Percentiles rank a stretch among this genome's conserved stretches.
These are phyloP conservation scores for Stictonetta naevosa DNA, from an alignment of 2,113 vertebrate genomes.

Conservation along the genomic window DNA sequence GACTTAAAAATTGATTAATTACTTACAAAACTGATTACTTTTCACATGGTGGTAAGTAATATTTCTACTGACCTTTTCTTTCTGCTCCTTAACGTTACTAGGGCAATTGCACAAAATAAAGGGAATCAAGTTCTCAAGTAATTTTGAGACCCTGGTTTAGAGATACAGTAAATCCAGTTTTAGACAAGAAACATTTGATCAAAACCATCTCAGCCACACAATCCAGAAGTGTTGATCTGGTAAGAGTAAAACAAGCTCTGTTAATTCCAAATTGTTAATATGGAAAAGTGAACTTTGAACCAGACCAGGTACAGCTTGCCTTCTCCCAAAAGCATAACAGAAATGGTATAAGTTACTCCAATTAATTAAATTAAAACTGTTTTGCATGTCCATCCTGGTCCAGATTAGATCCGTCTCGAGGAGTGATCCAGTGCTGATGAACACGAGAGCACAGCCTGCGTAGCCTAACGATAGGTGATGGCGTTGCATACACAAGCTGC, in stretches of 20 bases:
- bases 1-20: neutral
- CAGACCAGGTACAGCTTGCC: neutral
- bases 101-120: neutral
- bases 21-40: neutral
- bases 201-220: neutral
- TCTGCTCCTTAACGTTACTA: neutral
- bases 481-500: neutral
- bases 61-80: neutral
- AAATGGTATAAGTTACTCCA: neutral
- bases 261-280: neutral
- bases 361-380: neutral
- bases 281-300: neutral
- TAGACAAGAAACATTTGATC: neutral
- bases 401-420: neutral
- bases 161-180: neutral
- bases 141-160: neutral
- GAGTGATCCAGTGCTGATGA: neutral
- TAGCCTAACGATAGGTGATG: neutral
- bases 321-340: neutral
- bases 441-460: fast-evolving
- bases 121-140: neutral
- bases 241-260: neutral
- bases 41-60: neutral
- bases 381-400: neutral
- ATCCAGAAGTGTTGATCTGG: neutral